Percentiles rank a stretch among this genome's conserved stretches.
Evolutionary conservation across 2,888 invertebrate genomes (phyloP).

Genomic region (Lasioglossum lativentre): DNA sequence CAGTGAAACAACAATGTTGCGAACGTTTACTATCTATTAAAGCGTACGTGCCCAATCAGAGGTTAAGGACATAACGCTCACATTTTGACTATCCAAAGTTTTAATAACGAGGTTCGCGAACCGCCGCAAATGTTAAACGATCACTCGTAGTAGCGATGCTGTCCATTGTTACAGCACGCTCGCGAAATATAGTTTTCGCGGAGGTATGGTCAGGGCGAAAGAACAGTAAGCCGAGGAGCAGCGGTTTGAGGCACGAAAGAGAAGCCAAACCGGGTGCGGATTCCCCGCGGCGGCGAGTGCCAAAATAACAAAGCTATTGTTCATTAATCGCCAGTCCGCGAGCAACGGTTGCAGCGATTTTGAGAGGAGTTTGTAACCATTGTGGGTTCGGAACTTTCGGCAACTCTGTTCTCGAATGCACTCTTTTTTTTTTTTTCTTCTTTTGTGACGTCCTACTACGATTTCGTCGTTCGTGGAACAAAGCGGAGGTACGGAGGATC

Average conservation of each 20-base stretch:
- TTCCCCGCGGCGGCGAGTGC: slow-evolving; percentile 47
- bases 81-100: too few species aligned
- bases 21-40: too few species aligned
- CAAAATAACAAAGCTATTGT: slow-evolving; percentile 69
- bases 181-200: not conserved
- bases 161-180: not conserved
- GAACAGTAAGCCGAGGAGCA: not conserved
- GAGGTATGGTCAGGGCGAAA: not conserved
- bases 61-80: too few species aligned
- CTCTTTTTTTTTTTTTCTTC: not conserved
- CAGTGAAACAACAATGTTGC: too few species aligned
- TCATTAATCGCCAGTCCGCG: slow-evolving; percentile 59
- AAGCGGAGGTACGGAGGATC: not conserved
- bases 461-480: not conserved
- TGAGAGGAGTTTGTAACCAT: slow-evolving; percentile 24
- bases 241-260: slow-evolving; percentile 28
- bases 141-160: too few species aligned
- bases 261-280: slow-evolving; percentile 49
- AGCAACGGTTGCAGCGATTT: slow-evolving; percentile 43
- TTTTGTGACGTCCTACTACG: not conserved
- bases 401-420: not conserved
- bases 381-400: slow-evolving; percentile 2
- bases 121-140: too few species aligned
- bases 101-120: too few species aligned
- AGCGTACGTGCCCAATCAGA: too few species aligned